Percentiles rank a stretch among this genome's conserved stretches.
These are phyloP conservation scores for Melanotaenia nigrans DNA, from an alignment of 2,797 vertebrate genomes.

Conservation along the genomic window DNA sequence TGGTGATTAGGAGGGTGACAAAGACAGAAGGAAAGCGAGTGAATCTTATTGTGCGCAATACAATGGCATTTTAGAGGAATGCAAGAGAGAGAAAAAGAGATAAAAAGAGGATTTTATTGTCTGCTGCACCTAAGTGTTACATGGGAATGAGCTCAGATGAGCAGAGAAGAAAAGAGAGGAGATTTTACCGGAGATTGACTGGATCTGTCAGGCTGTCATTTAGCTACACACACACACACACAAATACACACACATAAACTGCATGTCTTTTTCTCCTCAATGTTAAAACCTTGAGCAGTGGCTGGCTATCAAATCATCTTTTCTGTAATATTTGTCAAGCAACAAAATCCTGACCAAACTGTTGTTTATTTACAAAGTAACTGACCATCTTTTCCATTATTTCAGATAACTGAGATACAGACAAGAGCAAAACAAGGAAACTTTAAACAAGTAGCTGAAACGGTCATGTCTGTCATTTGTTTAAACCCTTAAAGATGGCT, in stretches of 20 bases:
- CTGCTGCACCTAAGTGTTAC: conserved; percentile 48
- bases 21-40: conserved; percentile 63
- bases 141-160: conserved; percentile 42
- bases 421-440: not conserved
- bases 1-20: conserved; percentile 69
- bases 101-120: conserved; percentile 51
- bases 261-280: not conserved
- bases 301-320: not conserved
- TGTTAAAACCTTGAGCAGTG: not conserved
- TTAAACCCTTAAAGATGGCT: not conserved
- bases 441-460: not conserved
- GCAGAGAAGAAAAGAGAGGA: conserved; percentile 31
- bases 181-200: conserved; percentile 61
- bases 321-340: not conserved
- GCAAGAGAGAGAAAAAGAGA: conserved; percentile 43
- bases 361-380: not conserved
- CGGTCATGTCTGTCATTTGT: not conserved
- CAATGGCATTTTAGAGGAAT: conserved; percentile 64
- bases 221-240: conserved; percentile 30
- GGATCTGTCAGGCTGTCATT: conserved; percentile 46
- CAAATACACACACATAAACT: conserved; percentile 2
- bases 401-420: not conserved
- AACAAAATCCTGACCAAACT: not conserved
- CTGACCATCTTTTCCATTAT: not conserved
- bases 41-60: conserved; percentile 71